These are phyloP conservation scores for Drosophila parthenogenetica DNA, from an alignment of 2,888 invertebrate species.

Conservation along the genomic window DNA sequence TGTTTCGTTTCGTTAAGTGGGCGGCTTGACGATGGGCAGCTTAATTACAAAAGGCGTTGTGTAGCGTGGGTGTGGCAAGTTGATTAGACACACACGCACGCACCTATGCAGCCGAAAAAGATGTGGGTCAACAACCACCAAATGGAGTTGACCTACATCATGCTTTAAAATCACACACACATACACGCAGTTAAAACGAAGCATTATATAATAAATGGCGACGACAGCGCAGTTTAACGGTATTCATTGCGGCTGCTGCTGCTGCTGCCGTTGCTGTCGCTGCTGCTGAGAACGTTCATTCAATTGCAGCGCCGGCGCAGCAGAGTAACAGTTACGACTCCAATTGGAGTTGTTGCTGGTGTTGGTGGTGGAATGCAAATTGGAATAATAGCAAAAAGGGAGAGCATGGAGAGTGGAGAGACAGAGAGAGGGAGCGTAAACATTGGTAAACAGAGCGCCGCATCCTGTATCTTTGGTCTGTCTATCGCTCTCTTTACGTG, in stretches of 20 bases:
- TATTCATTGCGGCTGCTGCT: conserved; percentile 37
- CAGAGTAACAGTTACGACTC: conserved; percentile 53
- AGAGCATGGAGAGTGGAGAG: conserved; percentile 12
- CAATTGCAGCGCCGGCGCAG: conserved; percentile 71
- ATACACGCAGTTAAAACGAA: conserved; percentile 15
- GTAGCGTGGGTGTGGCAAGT: conserved; percentile 50
- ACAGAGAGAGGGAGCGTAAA: conserved; percentile 9
- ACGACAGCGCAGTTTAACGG: conserved; percentile 63
- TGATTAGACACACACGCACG: conserved; percentile 32
- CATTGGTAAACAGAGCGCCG: conserved; percentile 56
- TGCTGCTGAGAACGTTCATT: conserved; percentile 25
- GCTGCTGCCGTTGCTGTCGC: conserved; percentile 10
- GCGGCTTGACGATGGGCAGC: conserved; percentile 45
- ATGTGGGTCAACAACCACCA: conserved; percentile 79
- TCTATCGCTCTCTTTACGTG: neutral
- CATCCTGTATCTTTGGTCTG: conserved; percentile 32
- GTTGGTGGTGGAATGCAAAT: conserved; percentile 44
- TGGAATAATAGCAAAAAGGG: conserved; percentile 15
- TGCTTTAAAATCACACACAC: conserved; percentile 64
- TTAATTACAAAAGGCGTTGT: conserved; percentile 34
- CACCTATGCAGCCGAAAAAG: conserved; percentile 56
- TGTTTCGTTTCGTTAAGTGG: conserved; percentile 9
- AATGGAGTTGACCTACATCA: conserved; percentile 76
- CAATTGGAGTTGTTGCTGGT: conserved; percentile 63
- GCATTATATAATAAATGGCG: conserved; percentile 69